A percentile compares a stretch with the other conserved stretches of the same genome.
Evolutionary conservation across 2,888 invertebrate genomes (phyloP).

Genomic region (Volucella zonaria): DNA sequence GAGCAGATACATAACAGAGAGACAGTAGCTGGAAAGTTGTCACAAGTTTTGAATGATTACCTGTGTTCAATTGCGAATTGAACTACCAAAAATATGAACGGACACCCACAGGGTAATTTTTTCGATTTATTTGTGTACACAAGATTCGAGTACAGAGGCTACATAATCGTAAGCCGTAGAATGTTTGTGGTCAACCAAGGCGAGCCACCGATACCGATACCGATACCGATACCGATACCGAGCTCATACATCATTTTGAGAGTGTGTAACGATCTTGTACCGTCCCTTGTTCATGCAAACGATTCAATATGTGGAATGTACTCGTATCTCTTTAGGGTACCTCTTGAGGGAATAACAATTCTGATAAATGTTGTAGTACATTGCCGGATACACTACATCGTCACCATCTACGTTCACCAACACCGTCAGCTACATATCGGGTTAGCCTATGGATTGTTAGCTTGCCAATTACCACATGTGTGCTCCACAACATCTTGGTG

Average conservation of each 20-base stretch:
- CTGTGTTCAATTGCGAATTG: constrained; percentile 73
- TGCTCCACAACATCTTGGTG: constrained; percentile 36
- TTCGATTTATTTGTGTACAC: constrained; percentile 63
- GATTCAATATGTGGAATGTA: constrained; percentile 40
- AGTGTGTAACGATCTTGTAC: constrained; percentile 7
- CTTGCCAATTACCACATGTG: constrained; percentile 64
- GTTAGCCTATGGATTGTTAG: constrained; percentile 38
- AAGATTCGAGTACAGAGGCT: neutral
- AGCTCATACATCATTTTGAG: constrained; percentile 65
- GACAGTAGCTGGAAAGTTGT: constrained; percentile 80
- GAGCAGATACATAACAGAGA: constrained; percentile 14
- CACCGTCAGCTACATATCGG: too few relatives aligned
- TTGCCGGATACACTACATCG: constrained; percentile 1
- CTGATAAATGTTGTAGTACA: constrained; percentile 37
- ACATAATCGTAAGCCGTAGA: neutral
- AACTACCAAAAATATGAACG: constrained; percentile 26
- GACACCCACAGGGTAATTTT: constrained; percentile 68
- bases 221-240: neutral
- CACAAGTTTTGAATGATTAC: constrained; percentile 80
- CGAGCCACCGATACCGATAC: constrained; percentile 25
- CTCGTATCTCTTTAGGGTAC: constrained; percentile 25
- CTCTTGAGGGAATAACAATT: constrained; percentile 52
- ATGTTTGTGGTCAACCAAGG: constrained; percentile 64
- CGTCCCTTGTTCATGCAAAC: constrained; percentile 36
- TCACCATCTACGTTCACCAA: too few relatives aligned